Conservation (phyloP, 2,797 vertebrate species). For the Poecilia gillii region DNA sequence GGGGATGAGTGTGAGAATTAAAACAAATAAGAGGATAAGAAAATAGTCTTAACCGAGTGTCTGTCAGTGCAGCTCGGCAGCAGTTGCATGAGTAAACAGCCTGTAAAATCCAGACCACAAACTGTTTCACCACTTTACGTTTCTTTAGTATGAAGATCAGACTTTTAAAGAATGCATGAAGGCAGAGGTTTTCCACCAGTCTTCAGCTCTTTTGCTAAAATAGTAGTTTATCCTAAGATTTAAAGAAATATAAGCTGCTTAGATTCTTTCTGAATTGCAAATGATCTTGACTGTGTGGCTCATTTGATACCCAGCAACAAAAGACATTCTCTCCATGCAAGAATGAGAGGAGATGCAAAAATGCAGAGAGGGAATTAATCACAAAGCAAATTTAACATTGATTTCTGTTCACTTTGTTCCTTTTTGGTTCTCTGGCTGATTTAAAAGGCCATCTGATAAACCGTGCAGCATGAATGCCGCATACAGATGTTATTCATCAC, state of each 20-base stretch:
- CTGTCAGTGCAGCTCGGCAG: conserved; percentile 45
- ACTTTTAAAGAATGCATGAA: neutral
- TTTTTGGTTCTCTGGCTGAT: neutral
- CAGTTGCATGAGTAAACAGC: conserved; percentile 29
- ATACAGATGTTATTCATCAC: neutral
- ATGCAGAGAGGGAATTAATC: neutral
- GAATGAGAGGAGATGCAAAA: neutral
- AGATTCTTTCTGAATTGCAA: neutral
- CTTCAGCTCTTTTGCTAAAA: neutral
- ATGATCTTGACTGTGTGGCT: neutral
- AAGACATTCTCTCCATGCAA: neutral
- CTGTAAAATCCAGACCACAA: conserved; percentile 5
- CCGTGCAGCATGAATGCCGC: neutral
- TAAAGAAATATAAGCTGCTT: neutral
- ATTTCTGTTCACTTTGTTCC: neutral
- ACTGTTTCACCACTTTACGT: neutral
- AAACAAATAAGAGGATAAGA: conserved; percentile 64
- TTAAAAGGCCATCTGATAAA: neutral
- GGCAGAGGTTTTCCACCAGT: neutral
- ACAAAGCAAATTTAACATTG: neutral
- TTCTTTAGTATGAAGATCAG: neutral
- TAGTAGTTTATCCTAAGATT: neutral
- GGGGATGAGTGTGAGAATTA: conserved; percentile 32
- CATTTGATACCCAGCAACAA: neutral
- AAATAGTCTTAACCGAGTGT: conserved; percentile 58